phyloP scores from a whole-genome alignment of 2,113 vertebrate genomes.

The Alaudala cheleensis region DNA sequence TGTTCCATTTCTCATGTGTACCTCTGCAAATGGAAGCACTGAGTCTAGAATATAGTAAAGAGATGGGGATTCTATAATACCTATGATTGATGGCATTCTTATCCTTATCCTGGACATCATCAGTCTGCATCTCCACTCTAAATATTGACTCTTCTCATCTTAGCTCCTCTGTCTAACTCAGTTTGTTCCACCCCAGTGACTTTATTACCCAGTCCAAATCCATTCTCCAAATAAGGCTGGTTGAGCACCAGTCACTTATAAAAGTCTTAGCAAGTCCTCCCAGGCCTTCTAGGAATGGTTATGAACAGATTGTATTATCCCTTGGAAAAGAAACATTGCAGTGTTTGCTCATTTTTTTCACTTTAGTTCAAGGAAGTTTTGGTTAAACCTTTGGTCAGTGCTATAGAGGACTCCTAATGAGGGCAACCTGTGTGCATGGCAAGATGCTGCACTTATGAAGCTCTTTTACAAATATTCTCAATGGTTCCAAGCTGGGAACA shows the following conservation, averaged over 20 bases:
- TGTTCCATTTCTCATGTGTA: not conserved
- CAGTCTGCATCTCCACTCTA: not conserved
- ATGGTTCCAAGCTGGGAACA: not conserved
- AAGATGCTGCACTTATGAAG: not conserved
- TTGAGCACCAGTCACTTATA: not conserved
- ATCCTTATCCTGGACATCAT: not conserved
- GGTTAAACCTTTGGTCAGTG: not conserved
- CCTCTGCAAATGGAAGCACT: not conserved
- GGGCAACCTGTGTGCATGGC: not conserved
- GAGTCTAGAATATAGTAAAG: not conserved
- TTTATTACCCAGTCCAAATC: not conserved
- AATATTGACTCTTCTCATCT: not conserved
- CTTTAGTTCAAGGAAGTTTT: not conserved
- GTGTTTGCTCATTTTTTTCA: not conserved
- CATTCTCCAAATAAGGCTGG: not conserved
- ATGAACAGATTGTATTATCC: not conserved
- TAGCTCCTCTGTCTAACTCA: not conserved
- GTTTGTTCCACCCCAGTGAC: not conserved
- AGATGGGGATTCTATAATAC: not conserved
- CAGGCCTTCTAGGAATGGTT: not conserved
- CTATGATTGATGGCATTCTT: not conserved
- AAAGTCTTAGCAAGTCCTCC: not conserved
- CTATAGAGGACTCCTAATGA: not conserved
- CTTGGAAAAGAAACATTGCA: not conserved
- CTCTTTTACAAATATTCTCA: not conserved